phyloP scores from a whole-genome alignment of 2,888 invertebrate species.

The Andrena haemorrhoa region DNA sequence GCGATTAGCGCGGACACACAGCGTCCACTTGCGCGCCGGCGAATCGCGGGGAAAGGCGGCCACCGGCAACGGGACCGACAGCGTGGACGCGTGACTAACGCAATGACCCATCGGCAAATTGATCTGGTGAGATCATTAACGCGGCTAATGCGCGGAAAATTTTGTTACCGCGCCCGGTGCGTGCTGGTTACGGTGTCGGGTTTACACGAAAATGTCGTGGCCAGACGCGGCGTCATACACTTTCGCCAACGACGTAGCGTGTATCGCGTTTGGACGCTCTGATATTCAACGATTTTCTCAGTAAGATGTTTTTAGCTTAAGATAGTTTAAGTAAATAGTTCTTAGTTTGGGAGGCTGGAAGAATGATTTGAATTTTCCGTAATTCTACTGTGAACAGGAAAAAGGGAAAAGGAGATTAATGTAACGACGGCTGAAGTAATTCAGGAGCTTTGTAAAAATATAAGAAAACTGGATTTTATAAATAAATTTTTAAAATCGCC shows the following conservation, averaged over 20 bases:
- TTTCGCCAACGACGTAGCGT: not conserved
- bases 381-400: no score
- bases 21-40: not conserved
- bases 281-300: not conserved
- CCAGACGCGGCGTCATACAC: constrained; percentile 12
- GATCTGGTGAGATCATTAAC: constrained; percentile 36
- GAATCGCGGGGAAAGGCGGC: constrained; percentile 13
- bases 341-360: no score
- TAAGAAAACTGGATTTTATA: no score
- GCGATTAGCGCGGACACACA: constrained; percentile 25
- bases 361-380: no score
- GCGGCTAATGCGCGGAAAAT: constrained; percentile 35
- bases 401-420: no score
- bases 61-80: constrained; percentile 11
- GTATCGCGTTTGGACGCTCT: not conserved
- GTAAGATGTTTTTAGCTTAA: not conserved
- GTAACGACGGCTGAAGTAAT: no score
- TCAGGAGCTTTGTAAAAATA: no score
- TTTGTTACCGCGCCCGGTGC: constrained; percentile 32
- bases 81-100: constrained; percentile 36
- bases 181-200: not conserved
- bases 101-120: constrained; percentile 36
- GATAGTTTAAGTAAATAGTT: no score
- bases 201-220: constrained; percentile 32
- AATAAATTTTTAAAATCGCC: no score